A percentile compares a stretch with the other conserved stretches of the same genome.
These are phyloP conservation scores for Amphiprion ocellaris DNA, from an alignment of 2,113 vertebrate species.

Conservation along the genomic window DNA sequence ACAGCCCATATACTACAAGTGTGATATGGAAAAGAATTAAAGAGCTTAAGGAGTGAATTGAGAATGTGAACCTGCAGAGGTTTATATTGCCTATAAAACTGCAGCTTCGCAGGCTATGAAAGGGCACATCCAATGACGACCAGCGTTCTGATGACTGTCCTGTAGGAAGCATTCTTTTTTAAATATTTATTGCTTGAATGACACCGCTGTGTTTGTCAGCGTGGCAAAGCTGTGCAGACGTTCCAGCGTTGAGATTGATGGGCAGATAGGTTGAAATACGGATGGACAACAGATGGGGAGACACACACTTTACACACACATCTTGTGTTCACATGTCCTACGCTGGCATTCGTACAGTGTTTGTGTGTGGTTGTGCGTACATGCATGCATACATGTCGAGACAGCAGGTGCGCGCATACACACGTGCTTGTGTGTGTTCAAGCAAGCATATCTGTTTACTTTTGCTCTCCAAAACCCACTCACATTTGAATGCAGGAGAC, in stretches of 20 bases:
- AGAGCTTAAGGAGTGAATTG: conserved; percentile 69
- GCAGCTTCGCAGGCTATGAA: conserved; percentile 32
- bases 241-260: conserved; percentile 52
- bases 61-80: conserved; percentile 61
- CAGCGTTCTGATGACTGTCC: conserved; percentile 24
- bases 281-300: conserved; percentile 55
- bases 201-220: conserved; percentile 33
- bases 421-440: conserved; percentile 74
- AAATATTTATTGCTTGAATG: conserved; percentile 47
- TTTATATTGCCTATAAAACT: conserved; percentile 65
- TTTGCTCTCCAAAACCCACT: conserved; percentile 76
- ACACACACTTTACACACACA: conserved; percentile 21
- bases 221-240: conserved; percentile 20
- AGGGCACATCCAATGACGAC: conserved; percentile 36
- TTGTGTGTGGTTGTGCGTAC: conserved; percentile 57
- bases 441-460: conserved; percentile 84
- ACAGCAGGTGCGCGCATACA: conserved; percentile 71
- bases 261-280: conserved; percentile 45
- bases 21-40: conserved; percentile 76
- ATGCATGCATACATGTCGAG: conserved; percentile 64
- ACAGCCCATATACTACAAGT: conserved; percentile 74
- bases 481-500: conserved; percentile 83
- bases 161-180: conserved; percentile 24
- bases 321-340: conserved; percentile 45
- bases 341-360: conserved; percentile 51